These are phyloP conservation scores for Eulemur macaco DNA, from an alignment of 2,113 vertebrate genomes.

Conservation along the genomic window DNA sequence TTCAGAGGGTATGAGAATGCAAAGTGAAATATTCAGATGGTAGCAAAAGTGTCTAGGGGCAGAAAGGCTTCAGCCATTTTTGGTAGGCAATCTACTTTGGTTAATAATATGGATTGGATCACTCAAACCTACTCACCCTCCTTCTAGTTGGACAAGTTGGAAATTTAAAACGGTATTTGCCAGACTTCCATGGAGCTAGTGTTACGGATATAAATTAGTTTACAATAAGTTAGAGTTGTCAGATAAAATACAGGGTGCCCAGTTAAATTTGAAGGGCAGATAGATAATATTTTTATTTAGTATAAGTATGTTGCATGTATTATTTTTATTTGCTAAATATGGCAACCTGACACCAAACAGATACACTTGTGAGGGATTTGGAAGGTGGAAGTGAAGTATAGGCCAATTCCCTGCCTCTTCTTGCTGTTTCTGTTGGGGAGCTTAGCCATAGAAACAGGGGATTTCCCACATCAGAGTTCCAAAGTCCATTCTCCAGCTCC, in stretches of 20 bases:
- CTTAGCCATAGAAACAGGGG: background rate
- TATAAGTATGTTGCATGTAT: background rate
- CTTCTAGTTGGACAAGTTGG: background rate
- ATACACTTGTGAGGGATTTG: background rate
- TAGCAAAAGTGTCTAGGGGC: background rate
- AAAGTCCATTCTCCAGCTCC: background rate
- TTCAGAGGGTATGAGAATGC: background rate
- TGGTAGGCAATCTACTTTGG: background rate
- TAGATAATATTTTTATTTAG: background rate
- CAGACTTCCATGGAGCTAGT: background rate
- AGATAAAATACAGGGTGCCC: background rate
- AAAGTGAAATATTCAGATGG: constrained; percentile 15
- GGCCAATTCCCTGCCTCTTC: background rate
- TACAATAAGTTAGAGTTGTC: background rate
- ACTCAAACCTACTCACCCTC: background rate
- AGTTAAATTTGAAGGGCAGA: background rate
- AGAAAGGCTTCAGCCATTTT: background rate
- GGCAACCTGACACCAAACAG: background rate
- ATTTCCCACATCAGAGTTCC: background rate
- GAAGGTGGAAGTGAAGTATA: background rate
- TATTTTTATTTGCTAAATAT: background rate
- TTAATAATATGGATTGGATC: background rate
- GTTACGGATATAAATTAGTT: background rate
- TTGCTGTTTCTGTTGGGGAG: background rate
- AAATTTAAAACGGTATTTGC: background rate